Evolutionary conservation across 1,140 invertebrate genomes (phyloP).

Genomic region (Brachionus rotundiformis): DNA sequence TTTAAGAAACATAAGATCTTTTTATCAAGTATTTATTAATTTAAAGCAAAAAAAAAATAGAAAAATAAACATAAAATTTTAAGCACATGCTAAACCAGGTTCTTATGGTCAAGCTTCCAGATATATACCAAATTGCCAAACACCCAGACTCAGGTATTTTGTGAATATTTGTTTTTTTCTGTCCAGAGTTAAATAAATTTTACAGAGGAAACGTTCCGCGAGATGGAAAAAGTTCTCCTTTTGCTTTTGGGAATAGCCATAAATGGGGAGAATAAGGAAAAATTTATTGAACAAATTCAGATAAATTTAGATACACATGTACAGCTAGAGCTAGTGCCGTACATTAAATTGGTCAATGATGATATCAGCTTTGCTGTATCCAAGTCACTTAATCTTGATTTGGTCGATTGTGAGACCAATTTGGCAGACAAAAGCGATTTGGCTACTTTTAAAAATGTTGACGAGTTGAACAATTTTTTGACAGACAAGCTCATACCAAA

Average conservation of each 20-base stretch:
- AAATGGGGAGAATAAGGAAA: slow-evolving; percentile 42
- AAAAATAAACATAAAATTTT: neutral
- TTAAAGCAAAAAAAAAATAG: neutral
- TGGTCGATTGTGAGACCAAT: neutral
- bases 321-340: slow-evolving; percentile 15
- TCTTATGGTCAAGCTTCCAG: neutral
- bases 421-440: neutral
- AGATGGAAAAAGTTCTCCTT: slow-evolving; percentile 37
- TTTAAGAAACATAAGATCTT: slow-evolving; percentile 45
- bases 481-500: slow-evolving; percentile 2
- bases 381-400: neutral
- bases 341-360: slow-evolving; percentile 35
- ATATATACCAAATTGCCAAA: slow-evolving; percentile 45
- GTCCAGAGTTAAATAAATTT: neutral
- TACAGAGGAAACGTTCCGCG: slow-evolving; percentile 8
- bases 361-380: slow-evolving; percentile 38
- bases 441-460: neutral
- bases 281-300: slow-evolving; percentile 50
- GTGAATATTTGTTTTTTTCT: neutral
- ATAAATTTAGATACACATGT: slow-evolving; percentile 1
- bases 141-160: slow-evolving; percentile 36
- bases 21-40: slow-evolving; percentile 19
- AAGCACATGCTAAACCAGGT: slow-evolving; percentile 19
- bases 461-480: slow-evolving; percentile 28
- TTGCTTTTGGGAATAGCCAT: slow-evolving; percentile 35